These are phyloP conservation scores for Bombus pascuorum DNA, from an alignment of 1,140 invertebrate species.

Conservation along the genomic window DNA sequence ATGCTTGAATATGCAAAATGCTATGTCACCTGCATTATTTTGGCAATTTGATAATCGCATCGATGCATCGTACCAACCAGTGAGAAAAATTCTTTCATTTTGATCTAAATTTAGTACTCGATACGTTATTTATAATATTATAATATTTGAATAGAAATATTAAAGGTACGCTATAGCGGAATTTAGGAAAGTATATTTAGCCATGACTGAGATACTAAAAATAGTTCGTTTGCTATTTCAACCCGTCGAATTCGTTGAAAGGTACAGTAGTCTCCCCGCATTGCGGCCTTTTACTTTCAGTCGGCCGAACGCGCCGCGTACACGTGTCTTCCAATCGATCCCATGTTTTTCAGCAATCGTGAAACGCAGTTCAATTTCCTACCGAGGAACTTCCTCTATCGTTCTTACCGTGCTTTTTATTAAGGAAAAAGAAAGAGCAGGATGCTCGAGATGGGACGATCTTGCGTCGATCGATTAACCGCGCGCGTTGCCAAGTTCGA, in stretches of 20 bases:
- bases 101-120: no score
- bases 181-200: no score
- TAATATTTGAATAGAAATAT: no score
- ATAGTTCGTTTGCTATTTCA: no score
- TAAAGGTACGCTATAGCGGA: no score
- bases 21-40: background rate
- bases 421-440: background rate
- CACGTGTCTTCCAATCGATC: conserved; percentile 42
- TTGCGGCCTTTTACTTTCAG: conserved; percentile 55
- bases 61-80: no score
- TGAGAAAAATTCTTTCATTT: background rate
- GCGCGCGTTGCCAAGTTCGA: background rate
- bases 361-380: conserved; percentile 11
- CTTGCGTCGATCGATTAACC: conserved; percentile 19
- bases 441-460: background rate
- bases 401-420: no score
- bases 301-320: conserved; percentile 36
- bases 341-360: conserved; percentile 25
- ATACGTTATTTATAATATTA: no score
- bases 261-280: conserved; percentile 34
- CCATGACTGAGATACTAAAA: no score
- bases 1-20: no score
- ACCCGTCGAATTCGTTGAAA: conserved; percentile 3
- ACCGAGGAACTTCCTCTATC: background rate
- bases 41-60: no score